Conservation (phyloP, 1,140 invertebrate species). For the Trinorchestia longiramus region DNA sequence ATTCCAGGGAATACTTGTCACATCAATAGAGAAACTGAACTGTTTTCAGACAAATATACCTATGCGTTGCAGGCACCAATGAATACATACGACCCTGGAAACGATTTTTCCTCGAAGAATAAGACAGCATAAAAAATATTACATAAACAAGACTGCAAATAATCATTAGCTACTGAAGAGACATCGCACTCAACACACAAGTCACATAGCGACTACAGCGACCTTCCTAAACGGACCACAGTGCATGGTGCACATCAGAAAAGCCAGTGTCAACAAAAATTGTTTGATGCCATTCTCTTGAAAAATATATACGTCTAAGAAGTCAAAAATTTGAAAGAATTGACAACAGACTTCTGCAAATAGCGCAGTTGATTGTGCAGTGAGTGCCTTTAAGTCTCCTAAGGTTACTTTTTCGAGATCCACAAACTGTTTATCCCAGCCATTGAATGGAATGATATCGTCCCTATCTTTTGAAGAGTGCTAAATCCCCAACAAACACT, state of each 20-base stretch:
- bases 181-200: too few relatives aligned
- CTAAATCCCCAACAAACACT: background rate
- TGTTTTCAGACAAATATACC: background rate
- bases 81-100: background rate
- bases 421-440: background rate
- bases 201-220: too few relatives aligned
- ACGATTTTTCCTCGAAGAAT: background rate
- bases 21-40: background rate
- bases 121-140: background rate
- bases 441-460: background rate
- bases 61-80: background rate
- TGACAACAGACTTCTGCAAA: background rate
- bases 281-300: too few relatives aligned
- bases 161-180: too few relatives aligned
- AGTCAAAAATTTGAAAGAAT: background rate
- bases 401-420: too few relatives aligned
- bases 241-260: background rate
- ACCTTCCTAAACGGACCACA: background rate
- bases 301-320: too few relatives aligned
- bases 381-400: too few relatives aligned
- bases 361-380: background rate
- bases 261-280: background rate
- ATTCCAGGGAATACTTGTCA: background rate
- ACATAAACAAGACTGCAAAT: too few relatives aligned
- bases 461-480: background rate